phyloP scores from a whole-genome alignment of 2,797 vertebrate species.

The Pteronotus mesoamericanus region DNA sequence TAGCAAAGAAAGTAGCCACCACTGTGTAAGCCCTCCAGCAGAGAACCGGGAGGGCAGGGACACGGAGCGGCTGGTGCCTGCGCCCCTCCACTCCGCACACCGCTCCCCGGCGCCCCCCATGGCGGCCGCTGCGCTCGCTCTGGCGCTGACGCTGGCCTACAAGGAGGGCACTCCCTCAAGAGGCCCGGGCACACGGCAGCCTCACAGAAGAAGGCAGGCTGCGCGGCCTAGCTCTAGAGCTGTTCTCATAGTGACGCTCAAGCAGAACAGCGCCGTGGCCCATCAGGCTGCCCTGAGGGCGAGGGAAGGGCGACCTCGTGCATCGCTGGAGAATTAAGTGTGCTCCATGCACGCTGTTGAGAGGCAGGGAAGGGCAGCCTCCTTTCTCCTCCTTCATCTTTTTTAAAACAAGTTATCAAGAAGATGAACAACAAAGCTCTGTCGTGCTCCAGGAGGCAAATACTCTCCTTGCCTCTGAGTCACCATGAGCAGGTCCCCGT shows the following conservation, averaged over 20 bases:
- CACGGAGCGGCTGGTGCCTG: rapidly evolving
- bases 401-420: background rate
- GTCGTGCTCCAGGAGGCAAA: background rate
- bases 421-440: background rate
- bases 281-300: rapidly evolving
- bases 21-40: rapidly evolving
- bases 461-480: background rate
- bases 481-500: rapidly evolving
- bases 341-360: background rate
- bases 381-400: background rate
- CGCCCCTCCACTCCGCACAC: rapidly evolving
- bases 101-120: rapidly evolving
- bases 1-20: rapidly evolving
- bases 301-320: too few relatives aligned
- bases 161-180: background rate
- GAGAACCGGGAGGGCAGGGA: rapidly evolving
- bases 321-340: too few relatives aligned
- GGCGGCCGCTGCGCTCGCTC: background rate
- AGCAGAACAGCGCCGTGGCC: rapidly evolving
- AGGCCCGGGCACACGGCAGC: rapidly evolving
- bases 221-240: background rate
- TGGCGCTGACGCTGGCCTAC: background rate
- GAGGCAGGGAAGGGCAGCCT: background rate
- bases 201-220: background rate
- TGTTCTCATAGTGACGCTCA: background rate